A percentile compares a stretch with the other conserved stretches of the same genome.
These are phyloP conservation scores for Sesamia nonagrioides DNA, from an alignment of 1,140 invertebrate genomes.

Conservation along the genomic window DNA sequence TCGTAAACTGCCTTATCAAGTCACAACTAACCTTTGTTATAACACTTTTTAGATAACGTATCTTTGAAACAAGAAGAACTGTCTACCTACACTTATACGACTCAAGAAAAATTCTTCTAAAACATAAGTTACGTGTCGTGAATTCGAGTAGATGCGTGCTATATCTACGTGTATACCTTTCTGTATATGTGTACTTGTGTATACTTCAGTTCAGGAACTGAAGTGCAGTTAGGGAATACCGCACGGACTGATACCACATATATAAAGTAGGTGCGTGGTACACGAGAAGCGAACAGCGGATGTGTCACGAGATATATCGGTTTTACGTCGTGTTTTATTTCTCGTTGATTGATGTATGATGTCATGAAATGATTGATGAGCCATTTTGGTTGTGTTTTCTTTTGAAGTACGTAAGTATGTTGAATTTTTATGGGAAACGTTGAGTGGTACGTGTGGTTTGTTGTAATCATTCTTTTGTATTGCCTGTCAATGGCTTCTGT, in stretches of 20 bases:
- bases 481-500: neutral
- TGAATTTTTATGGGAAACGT: neutral
- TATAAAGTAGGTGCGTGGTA: conserved; percentile 71
- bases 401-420: neutral
- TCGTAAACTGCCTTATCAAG: too few relatives aligned
- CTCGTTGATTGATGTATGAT: conserved; percentile 29
- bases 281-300: conserved; percentile 46
- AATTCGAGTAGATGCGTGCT: conserved; percentile 59
- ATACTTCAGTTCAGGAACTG: conserved; percentile 66
- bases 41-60: too few relatives aligned
- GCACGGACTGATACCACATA: conserved; percentile 82
- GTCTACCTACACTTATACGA: neutral
- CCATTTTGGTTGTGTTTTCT: conserved; percentile 9
- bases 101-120: conserved; percentile 55
- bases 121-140: conserved; percentile 67
- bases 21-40: too few relatives aligned
- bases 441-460: conserved; percentile 11
- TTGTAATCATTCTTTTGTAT: neutral
- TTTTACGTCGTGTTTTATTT: conserved; percentile 35
- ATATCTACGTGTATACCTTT: conserved; percentile 24
- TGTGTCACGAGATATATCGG: conserved; percentile 57
- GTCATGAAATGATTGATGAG: conserved; percentile 33
- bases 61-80: too few relatives aligned
- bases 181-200: conserved; percentile 59
- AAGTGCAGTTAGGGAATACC: conserved; percentile 87